These are phyloP conservation scores for Thamnophis elegans DNA, from an alignment of 2,797 vertebrate genomes.

Conservation along the genomic window DNA sequence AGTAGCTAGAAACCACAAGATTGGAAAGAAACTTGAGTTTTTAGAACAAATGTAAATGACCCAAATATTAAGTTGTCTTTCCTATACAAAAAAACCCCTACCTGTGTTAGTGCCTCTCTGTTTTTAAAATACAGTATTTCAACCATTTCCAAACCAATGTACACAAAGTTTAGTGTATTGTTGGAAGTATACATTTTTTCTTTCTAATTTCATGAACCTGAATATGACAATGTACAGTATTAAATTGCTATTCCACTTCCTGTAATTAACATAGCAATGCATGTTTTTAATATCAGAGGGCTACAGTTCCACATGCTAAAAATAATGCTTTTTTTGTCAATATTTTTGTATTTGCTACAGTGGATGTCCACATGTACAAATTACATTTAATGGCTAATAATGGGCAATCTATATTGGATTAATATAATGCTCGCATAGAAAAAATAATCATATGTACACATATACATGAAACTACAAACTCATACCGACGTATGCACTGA, in stretches of 20 bases:
- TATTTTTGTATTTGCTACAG: not conserved
- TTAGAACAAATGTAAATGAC: not conserved
- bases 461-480: not conserved
- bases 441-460: not conserved
- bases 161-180: not conserved
- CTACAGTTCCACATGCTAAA: not conserved
- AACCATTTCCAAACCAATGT: not conserved
- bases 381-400: fast-evolving
- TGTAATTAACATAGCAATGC: not conserved
- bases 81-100: not conserved
- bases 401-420: not conserved
- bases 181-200: not conserved
- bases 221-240: not conserved
- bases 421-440: not conserved
- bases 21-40: not conserved
- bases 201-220: not conserved
- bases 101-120: not conserved
- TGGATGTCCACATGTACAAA: not conserved
- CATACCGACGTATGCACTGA: not conserved
- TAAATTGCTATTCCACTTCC: fast-evolving
- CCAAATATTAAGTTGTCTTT: not conserved
- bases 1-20: not conserved
- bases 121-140: not conserved
- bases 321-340: fast-evolving
- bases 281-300: not conserved